phyloP scores from a whole-genome alignment of 2,797 vertebrate genomes.

The Galagoides demidoff region DNA sequence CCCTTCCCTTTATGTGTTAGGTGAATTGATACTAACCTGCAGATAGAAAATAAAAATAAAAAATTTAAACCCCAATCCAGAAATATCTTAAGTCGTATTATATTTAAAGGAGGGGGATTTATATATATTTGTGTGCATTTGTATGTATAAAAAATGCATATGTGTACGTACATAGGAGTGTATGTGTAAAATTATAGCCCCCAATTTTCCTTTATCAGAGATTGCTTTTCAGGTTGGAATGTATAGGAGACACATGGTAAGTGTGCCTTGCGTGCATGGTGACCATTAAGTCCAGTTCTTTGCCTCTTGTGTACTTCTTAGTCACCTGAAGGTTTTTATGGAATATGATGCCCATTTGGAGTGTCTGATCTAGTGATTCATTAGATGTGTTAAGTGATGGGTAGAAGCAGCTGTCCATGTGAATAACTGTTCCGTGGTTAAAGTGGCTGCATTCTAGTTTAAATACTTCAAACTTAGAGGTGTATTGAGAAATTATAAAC shows the following conservation, averaged over 20 bases:
- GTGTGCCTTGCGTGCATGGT: not conserved
- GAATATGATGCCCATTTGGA: not conserved
- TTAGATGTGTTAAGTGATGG: not conserved
- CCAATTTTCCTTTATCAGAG: not conserved
- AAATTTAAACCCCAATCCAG: not conserved
- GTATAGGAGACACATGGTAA: not conserved
- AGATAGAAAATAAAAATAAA: not conserved
- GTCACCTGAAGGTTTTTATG: not conserved
- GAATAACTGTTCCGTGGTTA: not conserved
- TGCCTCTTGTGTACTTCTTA: not conserved
- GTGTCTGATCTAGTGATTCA: not conserved
- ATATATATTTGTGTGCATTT: not conserved
- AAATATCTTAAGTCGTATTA: not conserved
- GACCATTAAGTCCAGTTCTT: not conserved
- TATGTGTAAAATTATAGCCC: not conserved
- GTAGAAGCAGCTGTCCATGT: not conserved
- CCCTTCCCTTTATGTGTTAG: not conserved
- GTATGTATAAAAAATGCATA: no score
- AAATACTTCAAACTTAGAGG: not conserved
- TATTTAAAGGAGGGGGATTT: not conserved
- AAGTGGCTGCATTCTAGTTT: not conserved
- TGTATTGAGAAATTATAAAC: not conserved
- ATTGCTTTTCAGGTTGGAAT: not conserved
- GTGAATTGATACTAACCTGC: not conserved
- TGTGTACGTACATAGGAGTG: not conserved